phyloP scores from a whole-genome alignment of 1,140 invertebrate genomes.

The Sinonovacula constricta region DNA sequence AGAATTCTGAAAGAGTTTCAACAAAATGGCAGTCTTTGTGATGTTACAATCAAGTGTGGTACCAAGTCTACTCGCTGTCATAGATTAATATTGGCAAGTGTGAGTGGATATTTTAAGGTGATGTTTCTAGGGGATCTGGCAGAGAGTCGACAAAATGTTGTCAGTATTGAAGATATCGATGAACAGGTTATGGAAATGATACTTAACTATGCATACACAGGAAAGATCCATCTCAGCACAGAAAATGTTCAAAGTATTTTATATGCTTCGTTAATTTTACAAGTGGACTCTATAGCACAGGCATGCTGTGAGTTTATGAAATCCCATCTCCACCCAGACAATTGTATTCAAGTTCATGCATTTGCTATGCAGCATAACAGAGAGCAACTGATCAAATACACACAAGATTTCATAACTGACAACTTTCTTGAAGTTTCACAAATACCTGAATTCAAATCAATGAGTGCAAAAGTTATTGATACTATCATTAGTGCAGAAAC shows the following conservation, averaged over 20 bases:
- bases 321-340: constrained; percentile 74
- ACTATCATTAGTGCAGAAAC: constrained; percentile 66
- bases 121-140: constrained; percentile 77
- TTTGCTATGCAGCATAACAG: constrained; percentile 78
- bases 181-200: constrained; percentile 73
- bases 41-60: constrained; percentile 74
- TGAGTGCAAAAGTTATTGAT: constrained; percentile 64
- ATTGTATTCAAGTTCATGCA: constrained; percentile 76
- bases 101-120: constrained; percentile 74
- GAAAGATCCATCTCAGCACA: constrained; percentile 70
- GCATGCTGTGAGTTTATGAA: constrained; percentile 78
- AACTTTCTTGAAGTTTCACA: constrained; percentile 74
- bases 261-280: constrained; percentile 76
- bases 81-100: constrained; percentile 72
- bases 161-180: constrained; percentile 76
- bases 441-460: constrained; percentile 71
- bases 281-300: constrained; percentile 74
- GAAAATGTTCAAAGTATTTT: constrained; percentile 77
- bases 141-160: constrained; percentile 67
- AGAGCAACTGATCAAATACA: constrained; percentile 71
- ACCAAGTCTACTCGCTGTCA: constrained; percentile 72
- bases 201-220: constrained; percentile 76
- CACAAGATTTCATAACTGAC: constrained; percentile 74
- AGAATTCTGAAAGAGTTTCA: constrained; percentile 69
- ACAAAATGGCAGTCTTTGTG: constrained; percentile 69